Evolutionary conservation across 2,113 vertebrate species (phyloP), one percentile per base, ranked within the genome.

Genomic region (Toxostoma redivivum): DNA sequence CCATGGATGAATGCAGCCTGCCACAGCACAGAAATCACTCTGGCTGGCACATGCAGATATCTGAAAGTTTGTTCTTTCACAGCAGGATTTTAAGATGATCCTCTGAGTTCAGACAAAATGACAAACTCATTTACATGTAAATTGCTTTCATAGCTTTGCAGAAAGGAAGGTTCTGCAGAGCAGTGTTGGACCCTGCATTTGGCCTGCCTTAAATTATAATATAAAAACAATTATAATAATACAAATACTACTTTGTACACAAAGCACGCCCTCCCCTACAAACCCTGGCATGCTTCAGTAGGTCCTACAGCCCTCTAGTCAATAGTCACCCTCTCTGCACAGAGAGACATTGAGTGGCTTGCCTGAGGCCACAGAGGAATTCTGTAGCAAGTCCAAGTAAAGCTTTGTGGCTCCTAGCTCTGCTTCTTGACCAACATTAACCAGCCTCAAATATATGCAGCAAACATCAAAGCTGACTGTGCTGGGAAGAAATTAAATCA

Each of bases 41-140:
- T 74, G 67, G 79, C 82, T 90, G 93, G 88, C 90, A 92, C 90
- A 81, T 2, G 25, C 94, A 94, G 92, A 74, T 91, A 93, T 90
- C 69, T 27, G 79, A 93, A 97, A 96, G 92, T 94, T 95, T 92
- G 82, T 70, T 96, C 86, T 88, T 94, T 94, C 35, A 6, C 95
- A 93, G 92, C 72, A 95, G 92, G 94, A 94, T 96, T 95, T 96
- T 92, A 88, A 94, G 96, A 93, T 93, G 96, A 96, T 96, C 94
- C 93, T 95, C 76, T 42, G 92, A 96, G 94, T 96, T 97, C 95
- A 95, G 92, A 96, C 92, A 93, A 95, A 96, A 96, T 64, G 92
- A 96, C 95, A 95, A 88, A 95, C 96, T 97, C 93, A 97, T 97
- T 97, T 97, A 90, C 92, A 96, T 96, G 94, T 83, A 96, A 97